phyloP scores from a whole-genome alignment of 2,113 vertebrate genomes.

The Chiloscyllium plagiosum region DNA sequence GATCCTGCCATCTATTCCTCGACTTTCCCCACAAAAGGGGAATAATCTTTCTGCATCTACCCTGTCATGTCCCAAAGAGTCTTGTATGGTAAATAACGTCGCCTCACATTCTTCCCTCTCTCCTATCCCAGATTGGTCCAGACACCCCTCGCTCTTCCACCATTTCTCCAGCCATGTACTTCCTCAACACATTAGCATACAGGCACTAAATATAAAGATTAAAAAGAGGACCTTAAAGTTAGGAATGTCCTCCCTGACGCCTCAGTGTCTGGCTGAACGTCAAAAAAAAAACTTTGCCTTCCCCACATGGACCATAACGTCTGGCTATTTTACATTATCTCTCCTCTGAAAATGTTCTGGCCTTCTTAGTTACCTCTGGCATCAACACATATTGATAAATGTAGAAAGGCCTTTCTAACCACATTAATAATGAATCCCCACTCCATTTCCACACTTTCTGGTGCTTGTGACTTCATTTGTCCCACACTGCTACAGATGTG shows the following conservation, averaged over 20 bases:
- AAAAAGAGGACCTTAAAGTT: neutral
- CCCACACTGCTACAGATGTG: too few species aligned
- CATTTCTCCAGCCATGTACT: neutral
- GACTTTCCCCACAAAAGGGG: too few species aligned
- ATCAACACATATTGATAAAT: neutral
- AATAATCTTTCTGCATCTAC: too few species aligned
- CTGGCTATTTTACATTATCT: too few species aligned
- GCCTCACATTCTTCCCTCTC: too few species aligned
- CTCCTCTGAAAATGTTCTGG: neutral
- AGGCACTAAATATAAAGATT: too few species aligned
- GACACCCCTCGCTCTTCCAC: neutral
- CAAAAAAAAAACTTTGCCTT: neutral
- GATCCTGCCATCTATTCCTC: too few species aligned
- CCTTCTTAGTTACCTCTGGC: neutral
- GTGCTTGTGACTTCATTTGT: too few species aligned
- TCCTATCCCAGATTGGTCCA: neutral
- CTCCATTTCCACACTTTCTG: neutral
- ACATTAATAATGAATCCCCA: too few species aligned
- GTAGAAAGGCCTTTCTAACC: neutral
- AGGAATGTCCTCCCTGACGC: neutral
- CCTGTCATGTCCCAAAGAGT: too few species aligned
- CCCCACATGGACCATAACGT: neutral
- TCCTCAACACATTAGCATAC: neutral
- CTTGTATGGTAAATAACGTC: too few species aligned
- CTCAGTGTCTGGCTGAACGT: neutral